Percentiles rank a stretch among this genome's conserved stretches.
Conservation (phyloP, 2,888 invertebrate species). For the Ariolimax columbianus region DNA sequence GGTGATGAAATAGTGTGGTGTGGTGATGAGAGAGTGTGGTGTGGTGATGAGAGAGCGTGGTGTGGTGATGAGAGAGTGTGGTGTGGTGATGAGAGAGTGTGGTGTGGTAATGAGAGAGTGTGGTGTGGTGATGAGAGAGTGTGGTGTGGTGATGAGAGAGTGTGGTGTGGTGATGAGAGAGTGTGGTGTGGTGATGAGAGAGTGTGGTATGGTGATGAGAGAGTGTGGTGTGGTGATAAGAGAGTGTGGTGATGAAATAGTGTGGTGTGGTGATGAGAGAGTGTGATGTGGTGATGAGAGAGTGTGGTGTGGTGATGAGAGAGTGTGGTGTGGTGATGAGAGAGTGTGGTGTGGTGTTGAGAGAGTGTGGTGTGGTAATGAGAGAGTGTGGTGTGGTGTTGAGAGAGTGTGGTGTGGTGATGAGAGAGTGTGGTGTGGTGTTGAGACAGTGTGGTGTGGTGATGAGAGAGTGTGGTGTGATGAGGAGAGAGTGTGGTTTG, state of each 20-base stretch:
- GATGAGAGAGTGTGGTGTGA: background rate
- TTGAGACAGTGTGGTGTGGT: background rate
- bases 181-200: background rate
- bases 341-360: background rate
- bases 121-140: background rate
- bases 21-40: slow-evolving; percentile 9
- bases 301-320: background rate
- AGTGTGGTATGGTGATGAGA: background rate
- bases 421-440: background rate
- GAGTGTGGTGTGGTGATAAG: background rate
- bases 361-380: too few relatives aligned
- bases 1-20: too few relatives aligned
- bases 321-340: background rate
- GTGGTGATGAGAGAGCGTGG: background rate
- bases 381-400: background rate
- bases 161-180: background rate
- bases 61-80: slow-evolving; percentile 18
- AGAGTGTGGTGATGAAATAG: too few relatives aligned
- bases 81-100: background rate
- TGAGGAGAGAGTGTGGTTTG: background rate
- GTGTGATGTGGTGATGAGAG: too few relatives aligned
- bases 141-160: background rate
- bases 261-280: too few relatives aligned
- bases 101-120: too few relatives aligned
- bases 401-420: background rate